These are phyloP conservation scores for Scomberomorus guttatus DNA, from an alignment of 2,797 vertebrate genomes.

Conservation along the genomic window DNA sequence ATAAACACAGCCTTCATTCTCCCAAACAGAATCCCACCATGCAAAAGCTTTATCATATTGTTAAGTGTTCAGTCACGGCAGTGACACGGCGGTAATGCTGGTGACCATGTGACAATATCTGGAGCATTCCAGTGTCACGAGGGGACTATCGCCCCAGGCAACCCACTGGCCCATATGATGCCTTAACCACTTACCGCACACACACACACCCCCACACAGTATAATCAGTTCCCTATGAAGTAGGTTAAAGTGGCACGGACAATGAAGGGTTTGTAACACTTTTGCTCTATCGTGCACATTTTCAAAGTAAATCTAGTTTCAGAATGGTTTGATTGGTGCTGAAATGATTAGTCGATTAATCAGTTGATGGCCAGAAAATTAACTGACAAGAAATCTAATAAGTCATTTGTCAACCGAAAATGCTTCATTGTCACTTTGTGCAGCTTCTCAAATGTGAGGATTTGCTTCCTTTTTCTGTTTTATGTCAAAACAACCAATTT, in stretches of 20 bases:
- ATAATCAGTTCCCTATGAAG: conserved; percentile 27
- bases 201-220: background rate
- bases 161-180: conserved; percentile 71
- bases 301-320: background rate
- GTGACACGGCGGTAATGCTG: conserved; percentile 43
- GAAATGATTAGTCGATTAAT: background rate
- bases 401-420: background rate
- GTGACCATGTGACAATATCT: conserved; percentile 72
- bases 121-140: conserved; percentile 71
- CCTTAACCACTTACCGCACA: conserved; percentile 49
- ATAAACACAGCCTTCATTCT: conserved; percentile 5
- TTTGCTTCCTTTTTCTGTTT: background rate
- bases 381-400: background rate
- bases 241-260: conserved; percentile 34
- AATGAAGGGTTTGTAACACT: conserved; percentile 40
- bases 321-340: background rate
- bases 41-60: conserved; percentile 31
- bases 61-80: conserved; percentile 52
- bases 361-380: background rate
- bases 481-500: background rate
- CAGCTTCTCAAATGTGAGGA: background rate
- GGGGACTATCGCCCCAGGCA: conserved; percentile 61
- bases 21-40: conserved; percentile 37
- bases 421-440: background rate
- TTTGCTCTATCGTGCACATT: background rate